Evolutionary conservation across 1,140 invertebrate species (phyloP), one percentile per base, ranked within the genome.

Genomic region (Camponotus pennsylvanicus): DNA sequence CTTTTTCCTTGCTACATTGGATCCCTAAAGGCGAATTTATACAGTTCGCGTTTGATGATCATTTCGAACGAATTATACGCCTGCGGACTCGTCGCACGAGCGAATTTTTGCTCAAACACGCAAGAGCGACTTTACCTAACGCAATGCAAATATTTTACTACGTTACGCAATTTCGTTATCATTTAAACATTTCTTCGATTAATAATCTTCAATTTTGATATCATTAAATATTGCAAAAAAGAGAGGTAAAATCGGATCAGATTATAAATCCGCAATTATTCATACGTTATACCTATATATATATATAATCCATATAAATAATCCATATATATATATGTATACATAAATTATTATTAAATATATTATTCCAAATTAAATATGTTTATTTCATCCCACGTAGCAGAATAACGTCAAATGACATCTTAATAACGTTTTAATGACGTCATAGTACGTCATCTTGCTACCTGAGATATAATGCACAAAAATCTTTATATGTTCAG

Each of bases 91-190:
- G 21, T 15, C 21, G 37, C 27, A 37, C 32, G 11, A 59, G 73
- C 37, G 21, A 80, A 55, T 70, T 75, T 37, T 61, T 37, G 32
- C 42, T 73, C 75, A 40, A 61, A 66, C 40, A 42, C 40, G 61
- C 57, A 40, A 27, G 27, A 64, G 11, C 18, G 40, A 83, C 59
- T 76, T 69, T 61, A 75, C 15, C 7, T 37, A 76, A 75, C 18
- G 45, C 57, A 79, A 79, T 69, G 67, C 75, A 45, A 59, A 77
- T 78, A 78, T 78, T 34, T 42, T 34, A 45, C 11, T 32, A 63
- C 45, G 45, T 37, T 66, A 13, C 7, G 27, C 15, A 64, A 32
- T 15, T 32, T 32, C 13, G 27, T 11, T 73, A 63, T 27, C 27
- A 27, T 27, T 27, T 27, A 27, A 27, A 27, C 27, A 27, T 27